Evolutionary conservation across 2,797 vertebrate species (phyloP), one percentile per base, ranked within the genome.

Genomic region (Notolabrus celidotus): DNA sequence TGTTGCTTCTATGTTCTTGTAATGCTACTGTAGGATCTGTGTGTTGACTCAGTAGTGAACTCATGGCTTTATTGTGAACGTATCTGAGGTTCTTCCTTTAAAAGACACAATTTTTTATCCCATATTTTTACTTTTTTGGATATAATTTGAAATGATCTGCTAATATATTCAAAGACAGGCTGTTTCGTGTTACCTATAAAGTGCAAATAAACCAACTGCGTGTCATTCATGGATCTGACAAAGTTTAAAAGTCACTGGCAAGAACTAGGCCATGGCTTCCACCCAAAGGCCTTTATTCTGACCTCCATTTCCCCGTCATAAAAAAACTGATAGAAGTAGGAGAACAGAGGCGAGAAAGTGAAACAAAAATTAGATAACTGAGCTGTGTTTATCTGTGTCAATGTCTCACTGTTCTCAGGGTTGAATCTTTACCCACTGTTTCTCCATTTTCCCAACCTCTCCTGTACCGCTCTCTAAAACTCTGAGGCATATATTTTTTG

Each of bases 221-320:
- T 41, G 14, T 41, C 17, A 41, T 41, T 16, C 3, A 17, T 8
- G 39, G 42, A n/a, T 42, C 7, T n/a, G 16, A 7, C 6, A 41
- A 72, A 31, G n/a, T 1, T 50, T 15, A 61, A 41, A 46, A 45
- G 19, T 16, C 10, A 15, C 11, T 20, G 17, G 34, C n/a, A 47
- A 29, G 3, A 76, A 47, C 10, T 1, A 16, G 31, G 33, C 11
- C 9, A 12, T 58, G 54, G 55, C 77, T 22, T 41, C 33, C 25
- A 49, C 80, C 63, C 73, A 67, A 47, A 45, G 1, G 36, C 50
- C 20, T 70, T 50, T 2, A 16, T 50, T 27, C 33, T 9, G 25
- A 51, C 16, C 45, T 27, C 5, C 7, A 43, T 42, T 17, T 45
- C 20, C 33, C 46, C 55, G 4, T 57, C 20, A 34, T 22, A 64